Percentiles rank a stretch among this genome's conserved stretches.
Conservation (phyloP, 2,888 invertebrate species). For the Lepidochrysops patricia region DNA sequence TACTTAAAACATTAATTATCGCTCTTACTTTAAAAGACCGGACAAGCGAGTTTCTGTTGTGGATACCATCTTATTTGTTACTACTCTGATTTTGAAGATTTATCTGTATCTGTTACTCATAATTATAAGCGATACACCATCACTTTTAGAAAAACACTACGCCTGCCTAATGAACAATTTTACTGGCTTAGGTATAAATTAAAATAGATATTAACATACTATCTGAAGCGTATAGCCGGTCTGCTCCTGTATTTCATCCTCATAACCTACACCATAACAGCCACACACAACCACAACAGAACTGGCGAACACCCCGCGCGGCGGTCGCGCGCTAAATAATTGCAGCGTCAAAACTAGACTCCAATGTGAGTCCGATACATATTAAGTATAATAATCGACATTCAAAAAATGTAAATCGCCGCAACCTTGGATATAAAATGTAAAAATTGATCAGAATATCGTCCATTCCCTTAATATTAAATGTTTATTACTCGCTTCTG, state of each 20-base stretch:
- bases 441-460: constrained; percentile 13
- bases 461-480: constrained; percentile 11
- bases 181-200: too few species aligned
- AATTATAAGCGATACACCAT: too few species aligned
- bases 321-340: constrained; percentile 1
- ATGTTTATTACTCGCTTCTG: not conserved
- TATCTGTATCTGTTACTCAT: too few species aligned
- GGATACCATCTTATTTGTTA: not conserved
- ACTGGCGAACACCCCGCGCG: not conserved
- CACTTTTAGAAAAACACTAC: too few species aligned
- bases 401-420: constrained; percentile 12
- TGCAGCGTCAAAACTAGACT: constrained; percentile 5
- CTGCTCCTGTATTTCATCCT: constrained; percentile 8
- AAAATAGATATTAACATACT: not conserved
- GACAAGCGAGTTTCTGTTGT: not conserved
- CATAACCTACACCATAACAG: not conserved
- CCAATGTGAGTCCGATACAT: constrained; percentile 13
- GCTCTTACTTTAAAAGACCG: not conserved
- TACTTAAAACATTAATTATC: not conserved
- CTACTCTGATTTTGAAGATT: not conserved
- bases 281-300: constrained; percentile 1
- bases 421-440: constrained; percentile 10
- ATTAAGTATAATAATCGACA: constrained; percentile 11
- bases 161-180: too few species aligned
- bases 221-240: not conserved